Evolutionary conservation across 2,797 vertebrate species (phyloP).

Genomic region (Rhynchonycteris naso): DNA sequence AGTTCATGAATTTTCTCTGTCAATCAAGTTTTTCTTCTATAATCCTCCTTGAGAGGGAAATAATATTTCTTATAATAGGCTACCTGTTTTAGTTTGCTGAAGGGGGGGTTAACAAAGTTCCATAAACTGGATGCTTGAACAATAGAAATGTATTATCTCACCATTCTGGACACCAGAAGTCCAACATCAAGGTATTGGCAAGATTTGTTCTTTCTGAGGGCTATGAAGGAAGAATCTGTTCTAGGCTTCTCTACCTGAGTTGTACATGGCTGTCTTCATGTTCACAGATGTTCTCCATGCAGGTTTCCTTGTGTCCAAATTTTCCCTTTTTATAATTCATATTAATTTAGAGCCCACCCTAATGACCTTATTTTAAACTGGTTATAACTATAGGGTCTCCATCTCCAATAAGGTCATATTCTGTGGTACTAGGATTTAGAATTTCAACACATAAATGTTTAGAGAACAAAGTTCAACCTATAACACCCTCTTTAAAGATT

Average conservation of each 20-base stretch:
- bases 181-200: not conserved
- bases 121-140: not conserved
- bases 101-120: not conserved
- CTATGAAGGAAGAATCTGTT: not conserved
- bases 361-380: not conserved
- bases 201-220: not conserved
- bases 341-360: not conserved
- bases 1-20: slow-evolving; percentile 90
- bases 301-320: not conserved
- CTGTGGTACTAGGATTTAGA: not conserved
- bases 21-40: slow-evolving; percentile 84
- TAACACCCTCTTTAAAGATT: slow-evolving; percentile 88
- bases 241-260: not conserved
- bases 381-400: not conserved
- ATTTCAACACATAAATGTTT: not conserved
- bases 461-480: not conserved
- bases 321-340: not conserved
- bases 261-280: not conserved
- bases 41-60: slow-evolving; percentile 88
- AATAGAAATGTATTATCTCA: not conserved
- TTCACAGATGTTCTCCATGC: not conserved
- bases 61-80: slow-evolving; percentile 87
- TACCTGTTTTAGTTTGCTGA: not conserved
- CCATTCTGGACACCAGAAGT: not conserved
- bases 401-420: not conserved